Conservation (phyloP, 2,797 vertebrate species). For the Labroides dimidiatus region DNA sequence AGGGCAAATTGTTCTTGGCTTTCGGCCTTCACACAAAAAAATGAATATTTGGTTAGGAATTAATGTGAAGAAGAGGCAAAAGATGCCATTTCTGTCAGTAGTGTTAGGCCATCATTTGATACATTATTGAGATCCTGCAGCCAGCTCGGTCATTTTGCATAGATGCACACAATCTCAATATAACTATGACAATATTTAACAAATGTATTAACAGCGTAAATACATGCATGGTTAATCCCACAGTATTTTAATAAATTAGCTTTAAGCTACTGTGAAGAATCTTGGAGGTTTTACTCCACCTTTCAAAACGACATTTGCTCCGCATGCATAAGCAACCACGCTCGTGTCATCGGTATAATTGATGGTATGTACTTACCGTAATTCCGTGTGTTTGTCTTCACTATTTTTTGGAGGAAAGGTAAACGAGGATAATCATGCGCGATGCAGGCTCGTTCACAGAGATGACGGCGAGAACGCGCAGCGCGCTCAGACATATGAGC, state of each 20-base stretch:
- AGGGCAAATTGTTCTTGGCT: slow-evolving; percentile 5
- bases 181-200: not conserved
- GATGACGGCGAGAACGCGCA: slow-evolving; percentile 52
- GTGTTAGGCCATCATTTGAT: slow-evolving; percentile 14
- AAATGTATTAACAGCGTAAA: slow-evolving; percentile 6
- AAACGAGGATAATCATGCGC: slow-evolving; percentile 23
- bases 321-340: not conserved
- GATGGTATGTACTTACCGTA: slow-evolving; percentile 48
- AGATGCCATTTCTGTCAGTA: not conserved
- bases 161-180: not conserved
- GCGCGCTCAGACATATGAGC: slow-evolving; percentile 40
- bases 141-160: not conserved
- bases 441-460: slow-evolving; percentile 59
- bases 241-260: slow-evolving; percentile 42
- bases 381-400: slow-evolving; percentile 10
- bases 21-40: slow-evolving; percentile 5
- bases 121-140: not conserved
- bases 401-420: slow-evolving; percentile 27
- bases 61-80: slow-evolving; percentile 17
- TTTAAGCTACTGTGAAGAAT: not conserved
- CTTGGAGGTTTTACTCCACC: not conserved
- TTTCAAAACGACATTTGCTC: not conserved
- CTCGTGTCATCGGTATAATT: not conserved
- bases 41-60: not conserved
- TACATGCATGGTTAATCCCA: slow-evolving; percentile 9